These are phyloP conservation scores for Orthosia gothica DNA, from an alignment of 2,888 invertebrate genomes.

Conservation along the genomic window DNA sequence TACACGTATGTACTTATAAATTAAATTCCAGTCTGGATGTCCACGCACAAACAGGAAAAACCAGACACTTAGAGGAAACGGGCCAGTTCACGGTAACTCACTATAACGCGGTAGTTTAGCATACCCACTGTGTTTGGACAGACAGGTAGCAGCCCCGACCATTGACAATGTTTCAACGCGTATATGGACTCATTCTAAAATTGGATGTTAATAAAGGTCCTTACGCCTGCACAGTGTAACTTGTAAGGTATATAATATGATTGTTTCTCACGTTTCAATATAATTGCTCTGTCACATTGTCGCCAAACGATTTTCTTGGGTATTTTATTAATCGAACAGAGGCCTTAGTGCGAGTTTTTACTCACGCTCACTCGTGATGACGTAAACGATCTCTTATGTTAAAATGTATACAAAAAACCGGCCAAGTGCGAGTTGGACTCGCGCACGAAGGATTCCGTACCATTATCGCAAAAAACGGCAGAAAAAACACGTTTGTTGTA, in stretches of 20 bases:
- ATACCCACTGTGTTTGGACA: constrained; percentile 68
- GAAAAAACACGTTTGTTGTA: too few species aligned
- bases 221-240: constrained; percentile 50
- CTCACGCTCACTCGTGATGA: too few species aligned
- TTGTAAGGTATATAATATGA: constrained; percentile 32
- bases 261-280: constrained; percentile 42
- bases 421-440: too few species aligned
- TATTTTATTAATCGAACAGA: constrained; percentile 23
- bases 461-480: too few species aligned
- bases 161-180: constrained; percentile 53
- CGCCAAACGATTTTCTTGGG: constrained; percentile 26
- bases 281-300: constrained; percentile 34
- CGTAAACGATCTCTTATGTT: too few species aligned
- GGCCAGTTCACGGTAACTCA: constrained; percentile 48
- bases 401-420: too few species aligned
- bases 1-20: not conserved
- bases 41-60: constrained; percentile 63
- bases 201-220: constrained; percentile 61
- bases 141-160: constrained; percentile 67
- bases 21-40: constrained; percentile 37
- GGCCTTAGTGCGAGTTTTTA: too few species aligned
- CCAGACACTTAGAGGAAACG: constrained; percentile 47
- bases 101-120: constrained; percentile 65
- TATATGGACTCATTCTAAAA: constrained; percentile 64
- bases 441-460: too few species aligned